Evolutionary conservation across 2,888 invertebrate genomes (phyloP).

Genomic region (Doris montereyensis): DNA sequence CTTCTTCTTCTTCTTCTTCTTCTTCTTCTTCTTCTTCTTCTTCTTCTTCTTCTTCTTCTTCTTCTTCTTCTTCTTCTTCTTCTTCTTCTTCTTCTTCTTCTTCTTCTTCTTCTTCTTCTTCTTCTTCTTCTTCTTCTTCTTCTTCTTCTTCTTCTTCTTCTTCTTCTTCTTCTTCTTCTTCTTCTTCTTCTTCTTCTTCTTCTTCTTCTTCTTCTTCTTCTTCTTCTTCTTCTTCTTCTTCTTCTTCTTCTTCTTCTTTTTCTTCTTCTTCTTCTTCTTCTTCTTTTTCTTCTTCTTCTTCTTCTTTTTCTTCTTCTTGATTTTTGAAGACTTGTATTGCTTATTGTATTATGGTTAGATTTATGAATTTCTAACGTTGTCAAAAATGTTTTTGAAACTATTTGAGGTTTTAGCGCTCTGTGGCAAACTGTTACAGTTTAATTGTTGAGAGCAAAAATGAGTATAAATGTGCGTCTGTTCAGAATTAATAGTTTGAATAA

Average conservation of each 20-base stretch:
- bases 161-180: background rate
- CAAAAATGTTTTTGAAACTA: too few species aligned
- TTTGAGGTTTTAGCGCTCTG: too few species aligned
- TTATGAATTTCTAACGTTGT: too few species aligned
- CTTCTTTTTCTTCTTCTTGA: background rate
- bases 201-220: background rate
- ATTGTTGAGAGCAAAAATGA: too few species aligned
- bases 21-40: slow-evolving; percentile 15
- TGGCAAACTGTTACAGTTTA: too few species aligned
- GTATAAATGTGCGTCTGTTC: too few species aligned
- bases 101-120: background rate
- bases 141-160: background rate
- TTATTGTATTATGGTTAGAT: too few species aligned
- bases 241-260: background rate
- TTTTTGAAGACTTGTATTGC: background rate
- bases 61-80: background rate
- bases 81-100: slow-evolving; percentile 1
- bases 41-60: background rate
- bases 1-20: slow-evolving; percentile 22
- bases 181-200: background rate
- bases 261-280: background rate
- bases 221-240: background rate
- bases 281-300: background rate
- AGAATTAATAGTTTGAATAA: too few species aligned
- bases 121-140: background rate